Conservation (phyloP, 64 coral and sea anemone species). For the Actinia tenebrosa region DNA sequence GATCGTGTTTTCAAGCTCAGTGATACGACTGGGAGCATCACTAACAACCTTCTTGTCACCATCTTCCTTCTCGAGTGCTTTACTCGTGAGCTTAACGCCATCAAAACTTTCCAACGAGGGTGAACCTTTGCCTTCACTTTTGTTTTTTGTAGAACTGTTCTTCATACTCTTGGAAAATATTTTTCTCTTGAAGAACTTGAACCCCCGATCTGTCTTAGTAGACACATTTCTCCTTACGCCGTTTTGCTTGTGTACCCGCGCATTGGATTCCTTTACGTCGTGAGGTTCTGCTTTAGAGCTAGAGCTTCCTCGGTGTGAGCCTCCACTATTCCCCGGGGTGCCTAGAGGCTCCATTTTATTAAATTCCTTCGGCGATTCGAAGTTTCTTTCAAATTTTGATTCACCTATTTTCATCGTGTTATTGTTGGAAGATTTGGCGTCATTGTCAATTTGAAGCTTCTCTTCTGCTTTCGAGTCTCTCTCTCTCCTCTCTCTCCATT, state of each 20-base stretch:
- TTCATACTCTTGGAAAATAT: not conserved
- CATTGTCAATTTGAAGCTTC: not conserved
- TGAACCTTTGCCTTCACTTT: not conserved
- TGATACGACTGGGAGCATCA: not conserved
- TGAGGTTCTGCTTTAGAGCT: not conserved
- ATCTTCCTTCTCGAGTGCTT: not conserved
- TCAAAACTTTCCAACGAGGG: not conserved
- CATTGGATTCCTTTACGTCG: not conserved
- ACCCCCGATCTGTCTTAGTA: not conserved
- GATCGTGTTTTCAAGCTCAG: not conserved
- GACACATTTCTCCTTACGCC: not conserved
- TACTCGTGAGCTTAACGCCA: not conserved
- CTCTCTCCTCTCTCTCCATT: not conserved
- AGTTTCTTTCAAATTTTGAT: not conserved
- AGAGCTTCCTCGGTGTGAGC: not conserved
- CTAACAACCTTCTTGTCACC: not conserved
- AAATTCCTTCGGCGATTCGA: not conserved
- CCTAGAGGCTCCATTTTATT: not conserved
- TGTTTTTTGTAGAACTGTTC: not conserved
- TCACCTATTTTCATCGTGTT: not conserved
- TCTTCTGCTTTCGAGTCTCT: not conserved
- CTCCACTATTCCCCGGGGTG: not conserved
- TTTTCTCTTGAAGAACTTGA: slow-evolving; percentile 3
- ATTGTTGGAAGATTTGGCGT: not conserved
- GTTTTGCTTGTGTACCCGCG: not conserved